These are phyloP conservation scores for Tragelaphus oryx DNA, from an alignment of 2,797 vertebrate genomes.

Conservation along the genomic window DNA sequence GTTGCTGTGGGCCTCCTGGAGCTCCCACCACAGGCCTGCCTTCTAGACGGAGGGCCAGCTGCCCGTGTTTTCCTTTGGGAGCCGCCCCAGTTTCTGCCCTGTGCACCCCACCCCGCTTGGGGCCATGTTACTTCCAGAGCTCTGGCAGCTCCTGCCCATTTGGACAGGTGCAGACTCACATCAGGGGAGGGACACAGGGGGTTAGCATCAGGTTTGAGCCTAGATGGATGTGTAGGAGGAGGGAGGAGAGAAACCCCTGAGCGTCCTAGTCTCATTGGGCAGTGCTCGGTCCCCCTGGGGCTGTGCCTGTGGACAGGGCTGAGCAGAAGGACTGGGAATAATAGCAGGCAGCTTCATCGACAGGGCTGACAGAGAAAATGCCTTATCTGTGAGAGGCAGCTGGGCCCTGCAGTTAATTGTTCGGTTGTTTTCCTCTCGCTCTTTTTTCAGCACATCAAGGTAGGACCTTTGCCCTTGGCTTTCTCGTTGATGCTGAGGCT, in stretches of 20 bases:
- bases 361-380: background rate
- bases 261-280: background rate
- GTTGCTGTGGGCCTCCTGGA: background rate
- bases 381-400: constrained; percentile 59
- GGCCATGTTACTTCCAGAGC: background rate
- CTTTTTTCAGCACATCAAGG: constrained; percentile 19
- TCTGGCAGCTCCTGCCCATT: background rate
- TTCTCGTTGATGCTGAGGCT: constrained; percentile 23
- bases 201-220: background rate
- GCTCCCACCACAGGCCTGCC: background rate
- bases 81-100: background rate
- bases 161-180: background rate
- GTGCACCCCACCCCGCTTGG: background rate
- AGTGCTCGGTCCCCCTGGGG: background rate
- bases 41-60: background rate
- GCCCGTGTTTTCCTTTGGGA: rapidly evolving
- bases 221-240: background rate
- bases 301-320: background rate
- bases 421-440: constrained; percentile 26
- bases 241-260: background rate
- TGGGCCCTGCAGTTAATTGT: constrained; percentile 28
- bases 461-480: constrained; percentile 42
- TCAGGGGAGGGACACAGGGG: background rate
- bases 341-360: background rate
- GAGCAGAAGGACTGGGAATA: background rate